Conservation (phyloP, 2,797 vertebrate species). For the Cercopithecus neglectus region DNA sequence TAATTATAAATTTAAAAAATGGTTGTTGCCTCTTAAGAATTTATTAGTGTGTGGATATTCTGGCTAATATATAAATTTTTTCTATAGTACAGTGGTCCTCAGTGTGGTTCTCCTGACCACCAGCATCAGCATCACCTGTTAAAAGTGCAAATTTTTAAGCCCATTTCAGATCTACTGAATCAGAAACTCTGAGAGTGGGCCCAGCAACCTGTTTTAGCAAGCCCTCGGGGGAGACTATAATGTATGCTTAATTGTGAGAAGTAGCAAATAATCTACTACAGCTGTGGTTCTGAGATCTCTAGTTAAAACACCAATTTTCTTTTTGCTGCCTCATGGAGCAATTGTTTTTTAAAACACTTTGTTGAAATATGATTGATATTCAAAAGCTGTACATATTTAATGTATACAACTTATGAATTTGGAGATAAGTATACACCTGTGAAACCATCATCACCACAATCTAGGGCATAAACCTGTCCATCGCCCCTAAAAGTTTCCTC, state of each 20-base stretch:
- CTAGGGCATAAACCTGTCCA: neutral
- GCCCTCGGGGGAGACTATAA: neutral
- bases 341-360: neutral
- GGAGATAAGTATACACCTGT: neutral
- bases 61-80: neutral
- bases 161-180: neutral
- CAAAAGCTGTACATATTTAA: neutral
- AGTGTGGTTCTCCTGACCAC: neutral
- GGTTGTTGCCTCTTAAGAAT: neutral
- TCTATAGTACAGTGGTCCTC: neutral
- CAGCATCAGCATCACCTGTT: neutral
- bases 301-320: neutral
- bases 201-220: neutral
- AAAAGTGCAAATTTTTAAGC: neutral
- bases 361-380: neutral
- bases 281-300: neutral
- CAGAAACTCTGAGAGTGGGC: neutral
- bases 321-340: neutral
- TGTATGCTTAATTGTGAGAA: neutral
- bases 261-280: neutral
- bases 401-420: neutral
- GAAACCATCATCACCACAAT: neutral
- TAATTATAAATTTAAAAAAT: neutral
- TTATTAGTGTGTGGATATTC: neutral
- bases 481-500: neutral